Evolutionary conservation across 2,888 invertebrate genomes (phyloP).

Genomic region (Apodemia hepburni): DNA sequence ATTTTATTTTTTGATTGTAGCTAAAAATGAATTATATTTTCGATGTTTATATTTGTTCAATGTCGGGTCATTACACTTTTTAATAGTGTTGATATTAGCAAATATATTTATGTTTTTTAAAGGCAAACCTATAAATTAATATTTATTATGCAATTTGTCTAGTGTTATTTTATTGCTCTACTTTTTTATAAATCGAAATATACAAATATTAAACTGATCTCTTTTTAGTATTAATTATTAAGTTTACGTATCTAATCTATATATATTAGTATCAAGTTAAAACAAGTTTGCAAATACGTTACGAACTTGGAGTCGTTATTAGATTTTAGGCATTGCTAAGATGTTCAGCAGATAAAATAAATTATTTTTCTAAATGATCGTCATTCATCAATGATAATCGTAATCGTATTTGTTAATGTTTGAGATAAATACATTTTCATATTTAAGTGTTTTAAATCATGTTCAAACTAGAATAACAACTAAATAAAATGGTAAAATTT

Average conservation of each 20-base stretch:
- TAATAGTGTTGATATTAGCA: no score
- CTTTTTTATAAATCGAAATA: neutral
- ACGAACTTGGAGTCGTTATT: neutral
- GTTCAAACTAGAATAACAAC: neutral
- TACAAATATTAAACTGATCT: neutral
- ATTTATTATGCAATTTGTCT: neutral
- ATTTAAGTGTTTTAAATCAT: neutral
- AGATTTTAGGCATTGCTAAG: neutral
- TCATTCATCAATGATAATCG: conserved; percentile 2
- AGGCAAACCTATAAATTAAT: neutral
- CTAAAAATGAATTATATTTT: no score
- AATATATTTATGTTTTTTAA: neutral
- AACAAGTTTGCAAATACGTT: conserved; percentile 1
- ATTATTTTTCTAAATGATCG: conserved; percentile 2
- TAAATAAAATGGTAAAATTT: no score
- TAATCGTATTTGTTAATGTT: neutral
- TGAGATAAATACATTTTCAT: neutral
- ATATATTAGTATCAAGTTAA: neutral
- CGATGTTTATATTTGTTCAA: no score
- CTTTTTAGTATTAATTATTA: neutral
- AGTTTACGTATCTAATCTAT: neutral
- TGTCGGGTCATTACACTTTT: no score
- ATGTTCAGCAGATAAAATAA: neutral
- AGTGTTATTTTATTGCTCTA: neutral
- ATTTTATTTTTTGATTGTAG: no score